Base-by-base conservation (phyloP, 1,140 invertebrate genomes). In the Heterodera carotae region DNA sequence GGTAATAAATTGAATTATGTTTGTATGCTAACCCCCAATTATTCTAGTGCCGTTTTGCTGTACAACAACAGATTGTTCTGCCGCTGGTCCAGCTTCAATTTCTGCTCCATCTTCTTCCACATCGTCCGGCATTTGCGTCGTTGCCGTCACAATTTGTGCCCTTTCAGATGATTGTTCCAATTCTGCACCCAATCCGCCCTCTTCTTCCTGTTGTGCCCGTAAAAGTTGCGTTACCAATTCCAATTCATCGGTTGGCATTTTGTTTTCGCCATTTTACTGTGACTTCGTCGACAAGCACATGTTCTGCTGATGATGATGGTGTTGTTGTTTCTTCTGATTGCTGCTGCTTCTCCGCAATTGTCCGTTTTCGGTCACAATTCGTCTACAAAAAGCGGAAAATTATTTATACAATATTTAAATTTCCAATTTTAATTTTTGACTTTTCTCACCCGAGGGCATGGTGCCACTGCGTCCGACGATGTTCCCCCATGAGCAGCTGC, bases 301-400 rank as follows among this genome's bases (percentile, higher is more conserved):
- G 8, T 18, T 29, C 33, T 29, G 29, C 60, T n/a, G n/a, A 62
- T 1, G 6, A 12, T 43, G 39, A 43, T 43, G 39, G 6, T 43
- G 39, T 2, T n/a, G 39, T 43, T 43, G 39, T 71, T 39, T n/a
- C 18, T 48, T 25, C 34, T 8, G 59, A 33, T 31, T 69, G 48
- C 25, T 69, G 67, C 27, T 69, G 67, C 2, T 43, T 43, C 39
- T 56, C 22, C 22, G 69, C 64, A 27, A 25, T 25, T 2, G 22
- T 74, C 27, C 12, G 59, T 62, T 74, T 74, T 29, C 36, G 59
- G 27, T 33, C 27, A 36, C 72, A 74, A 60, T 74, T 56, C 39
- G 31, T 56, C 72, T 73, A n/a, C 43, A 73, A 73, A 34, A 4
- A 69, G 33, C 25, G n/a, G n/a, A n/a, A 22, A 34, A 67, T 18